Percentiles rank a stretch among this genome's conserved stretches.
Evolutionary conservation across 1,140 invertebrate genomes (phyloP).

Genomic region (Schlechtendalia chinensis): DNA sequence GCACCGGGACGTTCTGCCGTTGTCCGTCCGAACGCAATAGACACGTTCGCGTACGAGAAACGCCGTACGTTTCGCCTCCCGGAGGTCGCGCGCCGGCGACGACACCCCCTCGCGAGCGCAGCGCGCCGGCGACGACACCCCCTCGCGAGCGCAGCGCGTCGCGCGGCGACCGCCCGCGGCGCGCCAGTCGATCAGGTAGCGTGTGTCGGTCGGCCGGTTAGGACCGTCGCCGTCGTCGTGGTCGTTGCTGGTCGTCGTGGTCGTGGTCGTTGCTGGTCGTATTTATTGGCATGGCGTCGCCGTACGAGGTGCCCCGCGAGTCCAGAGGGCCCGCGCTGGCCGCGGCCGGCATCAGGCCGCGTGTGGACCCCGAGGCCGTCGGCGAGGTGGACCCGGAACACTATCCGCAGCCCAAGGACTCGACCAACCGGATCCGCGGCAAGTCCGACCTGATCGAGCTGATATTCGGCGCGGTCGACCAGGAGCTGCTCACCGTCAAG

Average conservation of each 20-base stretch:
- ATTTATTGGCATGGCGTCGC: slow-evolving; percentile 26
- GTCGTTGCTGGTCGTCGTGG: background rate
- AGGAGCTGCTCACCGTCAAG: slow-evolving; percentile 88
- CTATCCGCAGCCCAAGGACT: slow-evolving; percentile 78
- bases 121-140: background rate
- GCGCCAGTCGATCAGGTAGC: slow-evolving; percentile 8
- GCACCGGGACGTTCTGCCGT: background rate
- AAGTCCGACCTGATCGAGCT: slow-evolving; percentile 79
- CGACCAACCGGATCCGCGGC: slow-evolving; percentile 83
- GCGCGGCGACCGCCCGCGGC: slow-evolving; percentile 4
- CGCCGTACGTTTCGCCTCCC: no score
- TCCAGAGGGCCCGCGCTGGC: slow-evolving; percentile 50
- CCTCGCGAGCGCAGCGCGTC: slow-evolving; percentile 11
- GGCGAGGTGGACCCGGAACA: slow-evolving; percentile 73
- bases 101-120: background rate
- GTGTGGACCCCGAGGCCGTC: slow-evolving; percentile 70
- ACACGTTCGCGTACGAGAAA: no score
- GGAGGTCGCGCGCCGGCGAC: background rate
- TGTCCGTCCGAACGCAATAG: no score
- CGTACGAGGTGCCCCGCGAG: slow-evolving; percentile 44
- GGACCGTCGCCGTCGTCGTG: background rate
- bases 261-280: background rate
- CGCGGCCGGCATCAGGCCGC: slow-evolving; percentile 60
- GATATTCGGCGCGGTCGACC: slow-evolving; percentile 79
- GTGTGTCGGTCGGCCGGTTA: background rate